Evolutionary conservation across 2,113 vertebrate species (phyloP), one percentile per base, ranked within the genome.

Genomic region (Illadopsis cleaveri): DNA sequence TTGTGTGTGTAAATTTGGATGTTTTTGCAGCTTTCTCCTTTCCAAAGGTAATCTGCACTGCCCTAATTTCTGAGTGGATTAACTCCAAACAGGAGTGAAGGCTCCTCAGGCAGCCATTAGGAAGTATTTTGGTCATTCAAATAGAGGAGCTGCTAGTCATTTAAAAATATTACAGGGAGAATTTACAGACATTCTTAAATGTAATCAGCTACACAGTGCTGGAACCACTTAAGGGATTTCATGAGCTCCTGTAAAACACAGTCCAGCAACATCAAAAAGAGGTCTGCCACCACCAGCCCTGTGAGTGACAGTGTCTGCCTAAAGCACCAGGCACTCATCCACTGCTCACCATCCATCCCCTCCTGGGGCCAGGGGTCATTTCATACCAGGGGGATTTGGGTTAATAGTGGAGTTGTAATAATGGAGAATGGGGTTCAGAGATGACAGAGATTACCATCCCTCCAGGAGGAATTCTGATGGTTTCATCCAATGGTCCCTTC

Each of bases 111-210:
- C 71, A 86, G 76, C 64, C 64, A 70, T 90, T 88, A 83, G 71
- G n/a, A 80, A 93, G 68, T 88, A 81, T 94, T 93, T 92, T 86
- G 54, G 76, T 90, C 89, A 78, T 81, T 94, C 72, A 81, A 80
- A 80, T 83, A 92, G 82, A 81, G 62, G 62, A 77, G 58, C 50
- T 96, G 64, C 45, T 85, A 70, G 76, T 62, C 16, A 68, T 90
- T 83, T 81, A 23, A 83, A 96, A 95, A 82, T 92, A 88, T 71
- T 93, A 54, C 54, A 37, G 56, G 60, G 40, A 65, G 54, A 82
- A 90, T 44, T 69, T 38, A 15, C 23, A 45, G 38, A 83, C 61
- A 70, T 85, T 91, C 78, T 73, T 80, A 58, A 94, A 86, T 68
- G 75, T 58, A 77, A 93, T 72, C 91, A 79, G 76, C 65, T 81